Evolutionary conservation across 2,888 invertebrate genomes (phyloP), one percentile per base, ranked within the genome.

Genomic region (Eremobia ochroleuca): DNA sequence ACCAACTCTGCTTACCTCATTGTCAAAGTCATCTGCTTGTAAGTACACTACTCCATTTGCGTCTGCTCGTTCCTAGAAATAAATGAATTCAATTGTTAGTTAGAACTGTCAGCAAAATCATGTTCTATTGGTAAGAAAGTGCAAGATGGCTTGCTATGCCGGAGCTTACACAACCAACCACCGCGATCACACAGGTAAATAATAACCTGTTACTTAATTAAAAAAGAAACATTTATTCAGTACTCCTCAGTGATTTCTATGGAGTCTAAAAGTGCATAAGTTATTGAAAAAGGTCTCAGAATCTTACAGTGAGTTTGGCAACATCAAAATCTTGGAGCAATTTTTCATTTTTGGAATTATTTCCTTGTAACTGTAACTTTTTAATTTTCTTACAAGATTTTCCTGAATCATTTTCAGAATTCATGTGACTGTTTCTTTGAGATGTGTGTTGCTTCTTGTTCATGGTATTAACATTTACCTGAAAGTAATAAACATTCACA

Each of bases 21-120:
- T 13, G 21, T 43, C 76, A 31, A 76, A 76, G 25, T 76, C 76
- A 52, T 76, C 76, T 55, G 62, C 52, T n/a, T 76, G n/a, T 76
- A 76, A 76, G 62, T 76, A 76, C 9, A 75, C 40, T 9, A 52
- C 13, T 15, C 52, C 34, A 55, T 76, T 76, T 43, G 62, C 31
- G 55, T 64, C 76, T 28, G 76, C 64, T 61, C 6, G 37, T 3
- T 43, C 28, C 76, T 76, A 28, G 64, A 76, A 62, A 75, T 4
- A n/a, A 25, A 65, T 28, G 1, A 18, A 59, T 59, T 28, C 28
- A 28, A 18, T 28, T 28, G 8, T 59, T 59, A 13, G 15, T n/a
- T 58, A 55, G 15, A 55, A 15, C 28, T 28, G 2, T 28, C 28
- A 58, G 58, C 8, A 58, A 58, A 58, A 28, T 18, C 28, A 28